Evolutionary conservation across 2,797 vertebrate species (phyloP), one percentile per base, ranked within the genome.

Genomic region (Salmo trutta): DNA sequence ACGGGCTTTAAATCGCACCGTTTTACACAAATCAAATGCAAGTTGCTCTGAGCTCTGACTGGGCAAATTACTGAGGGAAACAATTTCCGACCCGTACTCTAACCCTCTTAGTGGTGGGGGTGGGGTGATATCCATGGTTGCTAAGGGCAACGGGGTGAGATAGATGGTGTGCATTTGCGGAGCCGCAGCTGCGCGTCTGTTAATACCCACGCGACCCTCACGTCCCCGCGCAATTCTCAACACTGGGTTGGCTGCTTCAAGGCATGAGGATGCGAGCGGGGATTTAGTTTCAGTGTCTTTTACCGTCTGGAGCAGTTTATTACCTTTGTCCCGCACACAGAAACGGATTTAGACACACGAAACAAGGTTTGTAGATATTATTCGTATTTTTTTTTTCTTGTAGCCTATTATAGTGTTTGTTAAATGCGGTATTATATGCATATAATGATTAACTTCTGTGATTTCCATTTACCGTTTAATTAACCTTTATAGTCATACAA

Each of bases 201-300:
- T 82, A 86, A 83, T 84, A 82, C 90, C 89, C 85, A 74, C 36
- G 85, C 82, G 90, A 91, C 86, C 89, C 80, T 83, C 85, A 77
- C 79, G 86, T 82, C 86, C 85, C 91, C 89, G 90, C 92, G 92
- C 90, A 92, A 90, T 91, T 94, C 82, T 82, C 76, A 80, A 82
- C 81, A 88, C 83, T 83, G 89, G 87, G 82, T 88, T 91, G 87
- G 90, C 84, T 90, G 91, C 83, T 78, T 77, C 82, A 67, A 86
- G 79, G 84, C 84, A 84, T 73, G 82, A 81, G 88, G 88, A 88
- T 89, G 88, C 84, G 81, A 85, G 82, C 52, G 69, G 75, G 83
- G 92, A 91, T 92, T 93, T 93, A 91, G 90, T 87, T 79, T 86
- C 90, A 87, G 88, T 85, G 91, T 93, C 93, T 94, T 93, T 92